Percentiles rank a stretch among this genome's conserved stretches.
Conservation (phyloP, 1,140 invertebrate genomes). For the Leptinotarsa lineolata region DNA sequence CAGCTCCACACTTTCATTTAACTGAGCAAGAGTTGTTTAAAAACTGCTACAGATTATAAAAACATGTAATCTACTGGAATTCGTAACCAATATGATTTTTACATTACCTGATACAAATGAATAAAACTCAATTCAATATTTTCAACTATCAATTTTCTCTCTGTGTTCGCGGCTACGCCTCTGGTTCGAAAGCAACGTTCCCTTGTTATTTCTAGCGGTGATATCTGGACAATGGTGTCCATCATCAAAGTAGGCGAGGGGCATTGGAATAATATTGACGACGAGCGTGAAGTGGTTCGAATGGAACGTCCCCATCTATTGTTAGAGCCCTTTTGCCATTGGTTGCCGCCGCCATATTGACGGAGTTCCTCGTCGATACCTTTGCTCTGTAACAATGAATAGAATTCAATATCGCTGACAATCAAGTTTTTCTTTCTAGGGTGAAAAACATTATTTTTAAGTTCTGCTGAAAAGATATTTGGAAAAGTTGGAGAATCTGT, state of each 20-base stretch:
- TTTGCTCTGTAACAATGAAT: constrained; percentile 13
- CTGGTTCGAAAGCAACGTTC: background rate
- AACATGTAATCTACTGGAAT: too few relatives aligned
- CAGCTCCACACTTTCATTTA: too few relatives aligned
- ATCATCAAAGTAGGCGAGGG: constrained; percentile 28
- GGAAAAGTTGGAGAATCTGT: too few relatives aligned
- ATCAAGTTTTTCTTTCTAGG: background rate
- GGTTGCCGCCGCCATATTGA: constrained; percentile 36
- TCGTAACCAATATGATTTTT: too few relatives aligned
- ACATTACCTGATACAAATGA: too few relatives aligned
- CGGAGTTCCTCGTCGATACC: constrained; percentile 9
- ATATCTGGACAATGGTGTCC: constrained; percentile 39
- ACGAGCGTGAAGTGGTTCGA: constrained; percentile 30
- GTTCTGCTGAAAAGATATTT: too few relatives aligned
- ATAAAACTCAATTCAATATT: too few relatives aligned
- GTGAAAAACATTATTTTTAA: too few relatives aligned
- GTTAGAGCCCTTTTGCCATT: constrained; percentile 28
- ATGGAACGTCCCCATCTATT: constrained; percentile 33
- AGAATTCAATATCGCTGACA: constrained; percentile 5
- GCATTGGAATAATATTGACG: constrained; percentile 40
- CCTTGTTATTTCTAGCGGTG: constrained; percentile 34
- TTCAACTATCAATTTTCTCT: too few relatives aligned
- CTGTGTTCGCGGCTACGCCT: too few relatives aligned
- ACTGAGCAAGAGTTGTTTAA: too few relatives aligned
- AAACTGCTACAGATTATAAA: too few relatives aligned